Base-by-base conservation (phyloP, 2,113 vertebrate genomes). In the Equus przewalskii region DNA sequence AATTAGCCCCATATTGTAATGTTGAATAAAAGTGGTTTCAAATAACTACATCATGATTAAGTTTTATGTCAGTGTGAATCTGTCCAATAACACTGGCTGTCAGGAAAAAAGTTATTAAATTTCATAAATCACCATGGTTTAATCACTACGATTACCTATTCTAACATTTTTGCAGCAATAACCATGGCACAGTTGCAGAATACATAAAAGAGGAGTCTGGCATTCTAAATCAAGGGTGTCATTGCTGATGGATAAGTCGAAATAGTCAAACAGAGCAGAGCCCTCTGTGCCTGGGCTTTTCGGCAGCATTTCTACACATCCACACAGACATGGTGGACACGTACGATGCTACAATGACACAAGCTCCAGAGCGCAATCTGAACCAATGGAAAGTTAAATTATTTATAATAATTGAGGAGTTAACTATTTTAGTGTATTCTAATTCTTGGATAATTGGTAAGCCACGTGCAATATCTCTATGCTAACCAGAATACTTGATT, bases 21-120 rank as follows among this genome's bases (percentile, higher is more conserved):
- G 14, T 36, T 97, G 87, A 94, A 90, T 96, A 96, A 97, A 98
- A 98, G 58, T 86, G 41, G 56, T 96, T 97, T 98, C 86, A 97
- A 97, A 97, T 94, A 90, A 97, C 28, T 28, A 69, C 0, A 97
- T 58, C 56, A 3, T 96, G 56, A 89, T 97, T 70, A 6, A 87
- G 5, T 87, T 95, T 91, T 95, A 69, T 97, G 81, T 95, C 76
- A 82, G 13, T 89, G 18, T 91, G 21, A 94, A 36, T 98, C 91
- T 97, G 41, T 90, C 28, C 73, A 91, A 54, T 97, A 95, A 49
- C 22, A 92, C 51, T 80, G 79, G 15, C 65, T 84, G 76, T 96
- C 76, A 91, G 87, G 94, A 80, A 87, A 49, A 70, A 95, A 76
- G 51, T 44, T 86, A 75, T 30, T 79, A 10, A 91, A 46, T 92